Conservation (phyloP, 2,113 vertebrate genomes). For the Excalfactoria chinensis region DNA sequence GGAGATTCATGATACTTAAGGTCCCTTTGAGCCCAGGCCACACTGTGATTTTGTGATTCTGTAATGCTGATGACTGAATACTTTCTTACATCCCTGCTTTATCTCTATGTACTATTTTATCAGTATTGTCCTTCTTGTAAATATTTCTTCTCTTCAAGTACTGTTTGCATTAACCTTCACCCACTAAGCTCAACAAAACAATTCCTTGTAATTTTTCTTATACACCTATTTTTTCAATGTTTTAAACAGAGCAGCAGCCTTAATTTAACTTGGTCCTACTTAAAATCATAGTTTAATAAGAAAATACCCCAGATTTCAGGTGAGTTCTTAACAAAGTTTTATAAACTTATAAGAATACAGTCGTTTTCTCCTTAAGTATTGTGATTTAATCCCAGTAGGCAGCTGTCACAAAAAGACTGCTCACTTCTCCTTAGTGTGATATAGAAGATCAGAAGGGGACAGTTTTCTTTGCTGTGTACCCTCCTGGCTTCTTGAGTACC, state of each 20-base stretch:
- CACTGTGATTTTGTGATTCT: too few species aligned
- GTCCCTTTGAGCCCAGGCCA: too few species aligned
- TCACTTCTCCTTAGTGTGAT: too few species aligned
- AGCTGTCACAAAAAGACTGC: too few species aligned
- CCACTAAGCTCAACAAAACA: background rate
- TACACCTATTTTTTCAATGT: background rate
- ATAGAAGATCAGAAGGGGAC: too few species aligned
- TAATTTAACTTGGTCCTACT: background rate
- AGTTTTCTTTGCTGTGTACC: too few species aligned
- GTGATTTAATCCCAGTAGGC: too few species aligned
- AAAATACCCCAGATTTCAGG: background rate
- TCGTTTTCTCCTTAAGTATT: background rate
- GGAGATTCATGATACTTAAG: too few species aligned
- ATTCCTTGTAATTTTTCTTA: background rate
- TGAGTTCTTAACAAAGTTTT: background rate
- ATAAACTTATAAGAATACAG: background rate
- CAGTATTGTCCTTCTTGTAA: background rate
- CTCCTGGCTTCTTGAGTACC: too few species aligned
- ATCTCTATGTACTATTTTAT: background rate
- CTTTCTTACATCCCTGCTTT: accelerated
- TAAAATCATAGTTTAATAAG: background rate
- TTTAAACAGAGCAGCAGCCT: background rate
- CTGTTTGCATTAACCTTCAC: background rate
- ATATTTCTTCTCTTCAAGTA: background rate
- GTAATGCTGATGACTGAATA: background rate